Conservation (phyloP, 1,140 invertebrate genomes). For the Trichogramma pretiosum region DNA sequence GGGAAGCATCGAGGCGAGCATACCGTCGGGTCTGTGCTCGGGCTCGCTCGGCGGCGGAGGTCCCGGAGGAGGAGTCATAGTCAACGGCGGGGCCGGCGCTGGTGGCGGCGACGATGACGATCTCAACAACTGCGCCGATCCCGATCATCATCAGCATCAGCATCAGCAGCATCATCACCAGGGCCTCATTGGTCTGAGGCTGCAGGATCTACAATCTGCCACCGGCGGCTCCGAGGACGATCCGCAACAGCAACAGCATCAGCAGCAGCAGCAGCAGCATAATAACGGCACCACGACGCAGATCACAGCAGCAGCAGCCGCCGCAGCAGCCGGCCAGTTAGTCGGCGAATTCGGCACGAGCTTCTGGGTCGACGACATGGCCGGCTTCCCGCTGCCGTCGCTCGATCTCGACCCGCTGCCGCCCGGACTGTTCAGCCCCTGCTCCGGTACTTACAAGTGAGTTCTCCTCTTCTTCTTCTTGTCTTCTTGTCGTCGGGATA, state of each 20-base stretch:
- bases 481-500: too few relatives aligned
- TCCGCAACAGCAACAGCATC: slow-evolving; percentile 31
- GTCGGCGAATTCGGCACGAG: slow-evolving; percentile 40
- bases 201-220: slow-evolving; percentile 39
- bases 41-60: slow-evolving; percentile 32
- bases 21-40: slow-evolving; percentile 38
- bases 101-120: slow-evolving; percentile 23
- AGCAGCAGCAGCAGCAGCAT: neutral
- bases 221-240: slow-evolving; percentile 32
- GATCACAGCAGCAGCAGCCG: neutral
- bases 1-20: slow-evolving; percentile 43
- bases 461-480: too few relatives aligned
- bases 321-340: slow-evolving; percentile 25
- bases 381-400: slow-evolving; percentile 65
- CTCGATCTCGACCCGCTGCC: slow-evolving; percentile 69
- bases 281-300: neutral
- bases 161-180: slow-evolving; percentile 10
- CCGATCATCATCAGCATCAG: slow-evolving; percentile 19
- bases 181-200: slow-evolving; percentile 27
- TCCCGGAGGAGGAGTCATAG: neutral
- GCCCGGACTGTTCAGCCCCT: slow-evolving; percentile 58
- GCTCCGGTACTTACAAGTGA: slow-evolving; percentile 63
- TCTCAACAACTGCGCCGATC: slow-evolving; percentile 32
- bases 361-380: slow-evolving; percentile 71
- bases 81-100: slow-evolving; percentile 23